A percentile compares a stretch with the other conserved stretches of the same genome.
Conservation (phyloP, 2,888 invertebrate genomes). For the Lycocerus yunnanus region DNA sequence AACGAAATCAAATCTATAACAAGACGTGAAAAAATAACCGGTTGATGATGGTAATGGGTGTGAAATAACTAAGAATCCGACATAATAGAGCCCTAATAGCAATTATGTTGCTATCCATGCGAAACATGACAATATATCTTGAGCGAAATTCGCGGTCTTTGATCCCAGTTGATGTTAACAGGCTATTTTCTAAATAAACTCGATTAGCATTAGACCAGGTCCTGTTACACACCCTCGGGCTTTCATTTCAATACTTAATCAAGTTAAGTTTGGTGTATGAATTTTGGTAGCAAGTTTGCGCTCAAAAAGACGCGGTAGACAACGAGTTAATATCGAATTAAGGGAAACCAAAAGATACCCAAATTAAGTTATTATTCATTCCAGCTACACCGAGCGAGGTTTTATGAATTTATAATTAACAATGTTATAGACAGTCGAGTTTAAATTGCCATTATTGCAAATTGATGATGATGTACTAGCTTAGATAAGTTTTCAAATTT, state of each 20-base stretch:
- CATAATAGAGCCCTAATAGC: conserved; percentile 37
- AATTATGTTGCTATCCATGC: conserved; percentile 39
- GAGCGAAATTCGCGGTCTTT: conserved; percentile 39
- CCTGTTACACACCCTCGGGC: conserved; percentile 48
- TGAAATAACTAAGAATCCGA: conserved; percentile 26
- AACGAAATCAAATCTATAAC: conserved; percentile 13
- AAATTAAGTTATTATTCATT: conserved; percentile 39
- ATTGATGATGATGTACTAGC: conserved; percentile 5
- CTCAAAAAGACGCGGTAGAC: conserved; percentile 47
- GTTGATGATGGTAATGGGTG: conserved; percentile 18
- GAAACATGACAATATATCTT: conserved; percentile 29
- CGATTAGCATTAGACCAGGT: conserved; percentile 50
- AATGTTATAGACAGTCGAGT: conserved; percentile 25
- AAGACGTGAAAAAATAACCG: conserved; percentile 24
- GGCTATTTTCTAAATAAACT: conserved; percentile 52
- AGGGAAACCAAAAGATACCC: conserved; percentile 41
- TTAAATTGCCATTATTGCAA: conserved; percentile 27
- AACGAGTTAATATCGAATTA: conserved; percentile 47
- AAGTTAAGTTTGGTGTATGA: conserved; percentile 48
- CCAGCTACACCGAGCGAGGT: conserved; percentile 33
- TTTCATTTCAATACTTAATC: conserved; percentile 51
- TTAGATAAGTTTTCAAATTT: neutral
- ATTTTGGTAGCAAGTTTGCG: conserved; percentile 45
- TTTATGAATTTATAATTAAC: conserved; percentile 31
- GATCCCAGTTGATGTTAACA: conserved; percentile 49